These are phyloP conservation scores for Chrysopilus asiliformis DNA, from an alignment of 2,888 invertebrate genomes.

Conservation along the genomic window DNA sequence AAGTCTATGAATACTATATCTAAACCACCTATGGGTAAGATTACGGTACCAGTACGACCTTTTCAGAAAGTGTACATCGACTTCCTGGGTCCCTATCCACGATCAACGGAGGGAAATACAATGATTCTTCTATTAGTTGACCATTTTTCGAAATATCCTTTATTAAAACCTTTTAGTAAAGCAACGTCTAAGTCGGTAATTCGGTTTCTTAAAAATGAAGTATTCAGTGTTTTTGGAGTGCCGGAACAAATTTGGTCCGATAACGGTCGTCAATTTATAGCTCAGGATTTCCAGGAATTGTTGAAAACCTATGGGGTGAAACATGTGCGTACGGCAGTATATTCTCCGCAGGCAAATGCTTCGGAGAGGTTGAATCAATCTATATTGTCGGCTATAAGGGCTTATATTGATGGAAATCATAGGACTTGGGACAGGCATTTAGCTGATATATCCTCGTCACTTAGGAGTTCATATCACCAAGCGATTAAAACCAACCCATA, in stretches of 20 bases:
- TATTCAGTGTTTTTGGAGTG: conserved; percentile 20
- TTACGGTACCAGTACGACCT: no score
- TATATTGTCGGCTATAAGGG: conserved; percentile 20
- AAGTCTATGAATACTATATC: conserved; percentile 7
- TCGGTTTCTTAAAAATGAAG: conserved; percentile 11
- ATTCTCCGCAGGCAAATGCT: conserved; percentile 25
- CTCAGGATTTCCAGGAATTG: conserved; percentile 11
- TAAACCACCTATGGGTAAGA: conserved; percentile 10
- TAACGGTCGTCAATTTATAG: conserved; percentile 19
- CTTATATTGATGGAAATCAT: conserved; percentile 17
- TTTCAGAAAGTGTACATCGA: conserved; percentile 11
- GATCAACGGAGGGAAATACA: conserved; percentile 6
- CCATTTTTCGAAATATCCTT: conserved; percentile 11
- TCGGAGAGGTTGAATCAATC: conserved; percentile 22
- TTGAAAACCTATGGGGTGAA: conserved; percentile 12
- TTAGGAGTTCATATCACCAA: conserved; percentile 17
- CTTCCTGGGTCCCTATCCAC: conserved; percentile 11
- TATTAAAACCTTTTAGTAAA: conserved; percentile 5
- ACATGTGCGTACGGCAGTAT: conserved; percentile 16
- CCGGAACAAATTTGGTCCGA: conserved; percentile 18
- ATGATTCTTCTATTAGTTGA: conserved; percentile 8
- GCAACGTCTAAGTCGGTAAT: conserved; percentile 6
- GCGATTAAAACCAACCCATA: conserved; percentile 17
- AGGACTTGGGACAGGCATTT: conserved; percentile 19
- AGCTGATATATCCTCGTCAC: conserved; percentile 18